Base-by-base conservation (phyloP, 2,888 invertebrate genomes). In the Diaperis boleti region DNA sequence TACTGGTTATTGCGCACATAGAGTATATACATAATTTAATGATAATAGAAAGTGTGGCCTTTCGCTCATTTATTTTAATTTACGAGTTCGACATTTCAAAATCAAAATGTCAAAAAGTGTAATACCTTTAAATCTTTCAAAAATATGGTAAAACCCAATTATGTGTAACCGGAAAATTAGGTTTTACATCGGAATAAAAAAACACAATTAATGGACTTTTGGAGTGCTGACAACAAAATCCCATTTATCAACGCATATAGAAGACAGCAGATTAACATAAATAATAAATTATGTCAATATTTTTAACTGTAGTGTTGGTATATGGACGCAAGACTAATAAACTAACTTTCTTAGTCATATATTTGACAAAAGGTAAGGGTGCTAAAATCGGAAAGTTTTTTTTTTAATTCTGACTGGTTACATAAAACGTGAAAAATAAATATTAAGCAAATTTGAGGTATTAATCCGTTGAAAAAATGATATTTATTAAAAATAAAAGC, bases 311-410 rank as follows among this genome's bases (percentile, higher is more conserved):
- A n/a, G n/a, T n/a, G n/a, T n/a, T n/a, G n/a, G n/a, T n/a, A n/a
- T n/a, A n/a, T n/a, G n/a, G n/a, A n/a, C n/a, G n/a, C n/a, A n/a
- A n/a, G n/a, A n/a, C n/a, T 22, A 44, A 44, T 22, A 8, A 18
- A n/a, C 44, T n/a, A n/a, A n/a, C n/a, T n/a, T n/a, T n/a, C 20
- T 56, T 33, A 33, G 13, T 44, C 17, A 42, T 56, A 44, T 29
- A 56, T 56, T 33, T 56, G 56, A 56, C 44, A 35, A 14, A 18
- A 35, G 56, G 44, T 35, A 44, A 44, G 44, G 44, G 56, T 56
- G 44, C 14, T 42, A 42, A 42, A 54, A 55, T 29, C 0, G 13
- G 14, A 56, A 44, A n/a, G n/a, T n/a, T 56, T 14, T 35, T 33
- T 45, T 45, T 56, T 56, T 56, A 56, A 56, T 56, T n/a, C n/a